Percentiles rank a stretch among this genome's conserved stretches.
Evolutionary conservation across 2,797 vertebrate genomes (phyloP).

Genomic region (Helostoma temminkii): DNA sequence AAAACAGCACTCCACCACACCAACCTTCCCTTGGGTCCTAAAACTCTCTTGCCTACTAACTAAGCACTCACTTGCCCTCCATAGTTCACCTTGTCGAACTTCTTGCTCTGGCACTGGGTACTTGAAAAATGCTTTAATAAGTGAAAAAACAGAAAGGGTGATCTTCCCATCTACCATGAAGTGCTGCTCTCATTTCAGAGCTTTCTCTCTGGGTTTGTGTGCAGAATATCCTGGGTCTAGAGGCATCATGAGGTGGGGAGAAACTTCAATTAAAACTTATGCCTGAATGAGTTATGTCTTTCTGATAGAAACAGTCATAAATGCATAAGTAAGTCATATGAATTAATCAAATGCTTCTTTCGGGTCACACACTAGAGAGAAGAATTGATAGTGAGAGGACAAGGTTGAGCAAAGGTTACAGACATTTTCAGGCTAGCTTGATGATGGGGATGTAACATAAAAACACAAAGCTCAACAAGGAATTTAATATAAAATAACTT

Average conservation of each 20-base stretch:
- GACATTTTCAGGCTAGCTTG: slow-evolving; percentile 15
- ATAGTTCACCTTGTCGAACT: slow-evolving; percentile 43
- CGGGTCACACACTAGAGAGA: slow-evolving; percentile 20
- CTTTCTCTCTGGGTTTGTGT: slow-evolving; percentile 24
- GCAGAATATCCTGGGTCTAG: not conserved
- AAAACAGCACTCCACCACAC: not conserved
- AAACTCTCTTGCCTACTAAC: slow-evolving; percentile 24
- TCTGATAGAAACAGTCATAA: slow-evolving; percentile 72
- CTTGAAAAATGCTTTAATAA: slow-evolving; percentile 49
- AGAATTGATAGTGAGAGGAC: slow-evolving; percentile 18
- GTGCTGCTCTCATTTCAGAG: slow-evolving; percentile 34
- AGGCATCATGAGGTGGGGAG: not conserved
- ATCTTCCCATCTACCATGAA: slow-evolving; percentile 21
- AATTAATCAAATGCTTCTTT: slow-evolving; percentile 52
- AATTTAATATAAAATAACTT: slow-evolving; percentile 23
- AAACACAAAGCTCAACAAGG: not conserved
- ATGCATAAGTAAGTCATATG: slow-evolving; percentile 57
- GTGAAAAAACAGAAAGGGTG: slow-evolving; percentile 9
- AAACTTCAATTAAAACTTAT: slow-evolving; percentile 60
- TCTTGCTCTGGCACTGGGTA: slow-evolving; percentile 18
- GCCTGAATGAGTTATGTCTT: slow-evolving; percentile 70
- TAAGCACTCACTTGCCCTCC: slow-evolving; percentile 44
- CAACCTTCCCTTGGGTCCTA: slow-evolving; percentile 17
- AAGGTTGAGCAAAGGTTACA: not conserved
- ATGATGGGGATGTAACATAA: not conserved